phyloP scores from a whole-genome alignment of 2,888 invertebrate genomes.

The Amiota mariae region DNA sequence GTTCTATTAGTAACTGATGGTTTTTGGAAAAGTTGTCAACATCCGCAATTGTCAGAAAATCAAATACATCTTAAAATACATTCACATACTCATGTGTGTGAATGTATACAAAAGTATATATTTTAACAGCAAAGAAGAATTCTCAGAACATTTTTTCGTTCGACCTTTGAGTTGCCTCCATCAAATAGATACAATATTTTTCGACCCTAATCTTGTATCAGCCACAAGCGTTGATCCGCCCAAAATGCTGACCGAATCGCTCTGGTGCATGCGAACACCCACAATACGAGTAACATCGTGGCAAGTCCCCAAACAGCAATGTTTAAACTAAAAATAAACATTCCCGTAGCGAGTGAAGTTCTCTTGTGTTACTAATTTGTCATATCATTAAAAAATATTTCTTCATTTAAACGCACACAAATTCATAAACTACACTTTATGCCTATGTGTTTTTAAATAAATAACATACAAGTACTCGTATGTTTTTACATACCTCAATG shows the following conservation, averaged over 20 bases:
- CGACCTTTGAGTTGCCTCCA: no score
- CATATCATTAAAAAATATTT: conserved; percentile 32
- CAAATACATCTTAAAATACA: no score
- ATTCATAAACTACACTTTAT: conserved; percentile 4
- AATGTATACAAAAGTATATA: no score
- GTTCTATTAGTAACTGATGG: no score
- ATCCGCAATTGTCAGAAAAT: no score
- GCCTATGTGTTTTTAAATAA: neutral
- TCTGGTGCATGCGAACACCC: neutral
- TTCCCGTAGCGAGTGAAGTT: conserved; percentile 8
- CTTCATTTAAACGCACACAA: conserved; percentile 1
- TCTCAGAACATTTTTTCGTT: no score
- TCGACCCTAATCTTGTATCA: neutral
- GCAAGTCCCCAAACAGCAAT: neutral
- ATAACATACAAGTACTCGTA: no score
- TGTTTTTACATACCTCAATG: no score
- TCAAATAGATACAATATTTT: neutral
- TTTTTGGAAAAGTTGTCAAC: no score
- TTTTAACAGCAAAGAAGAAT: no score
- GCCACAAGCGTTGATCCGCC: neutral
- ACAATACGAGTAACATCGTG: no score
- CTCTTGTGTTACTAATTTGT: conserved; percentile 33
- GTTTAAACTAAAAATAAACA: conserved; percentile 17
- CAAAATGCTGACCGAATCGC: neutral
- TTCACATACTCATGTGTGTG: no score